phyloP scores from a whole-genome alignment of 2,888 invertebrate genomes.

The Terebella lapidaria region DNA sequence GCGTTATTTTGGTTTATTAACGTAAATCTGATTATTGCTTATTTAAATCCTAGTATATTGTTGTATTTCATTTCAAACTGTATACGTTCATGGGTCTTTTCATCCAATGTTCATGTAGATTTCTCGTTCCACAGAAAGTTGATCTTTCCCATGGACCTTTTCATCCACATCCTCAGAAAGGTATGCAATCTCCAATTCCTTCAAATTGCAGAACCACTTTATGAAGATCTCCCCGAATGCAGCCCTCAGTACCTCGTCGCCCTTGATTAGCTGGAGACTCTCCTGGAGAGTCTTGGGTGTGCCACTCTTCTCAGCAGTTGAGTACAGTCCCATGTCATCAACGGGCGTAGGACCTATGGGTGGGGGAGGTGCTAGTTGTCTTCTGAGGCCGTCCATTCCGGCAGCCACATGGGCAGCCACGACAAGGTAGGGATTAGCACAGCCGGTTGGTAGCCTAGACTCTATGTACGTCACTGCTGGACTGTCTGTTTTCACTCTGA shows the following conservation, averaged over 20 bases:
- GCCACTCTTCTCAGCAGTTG: neutral
- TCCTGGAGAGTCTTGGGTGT: neutral
- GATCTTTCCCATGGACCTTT: neutral
- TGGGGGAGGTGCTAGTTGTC: neutral
- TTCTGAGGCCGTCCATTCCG: neutral
- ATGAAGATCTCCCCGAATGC: neutral
- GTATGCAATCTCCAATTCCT: neutral
- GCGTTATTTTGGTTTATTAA: too few relatives aligned
- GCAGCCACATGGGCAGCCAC: neutral
- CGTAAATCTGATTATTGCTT: too few relatives aligned
- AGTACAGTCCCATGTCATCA: too few relatives aligned
- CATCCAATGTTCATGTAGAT: neutral
- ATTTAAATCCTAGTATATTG: too few relatives aligned
- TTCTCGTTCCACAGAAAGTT: neutral
- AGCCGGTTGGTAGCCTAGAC: neutral
- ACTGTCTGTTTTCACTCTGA: neutral
- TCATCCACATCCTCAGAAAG: neutral
- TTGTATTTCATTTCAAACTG: too few relatives aligned
- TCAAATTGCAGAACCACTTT: neutral
- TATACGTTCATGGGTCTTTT: too few relatives aligned
- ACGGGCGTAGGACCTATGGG: neutral
- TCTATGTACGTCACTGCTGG: neutral
- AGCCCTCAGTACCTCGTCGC: neutral
- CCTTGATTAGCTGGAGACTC: neutral
- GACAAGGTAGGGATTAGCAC: neutral